Percentiles rank a stretch among this genome's conserved stretches.
Conservation (phyloP, 2,113 vertebrate genomes). For the Scatophagus argus region DNA sequence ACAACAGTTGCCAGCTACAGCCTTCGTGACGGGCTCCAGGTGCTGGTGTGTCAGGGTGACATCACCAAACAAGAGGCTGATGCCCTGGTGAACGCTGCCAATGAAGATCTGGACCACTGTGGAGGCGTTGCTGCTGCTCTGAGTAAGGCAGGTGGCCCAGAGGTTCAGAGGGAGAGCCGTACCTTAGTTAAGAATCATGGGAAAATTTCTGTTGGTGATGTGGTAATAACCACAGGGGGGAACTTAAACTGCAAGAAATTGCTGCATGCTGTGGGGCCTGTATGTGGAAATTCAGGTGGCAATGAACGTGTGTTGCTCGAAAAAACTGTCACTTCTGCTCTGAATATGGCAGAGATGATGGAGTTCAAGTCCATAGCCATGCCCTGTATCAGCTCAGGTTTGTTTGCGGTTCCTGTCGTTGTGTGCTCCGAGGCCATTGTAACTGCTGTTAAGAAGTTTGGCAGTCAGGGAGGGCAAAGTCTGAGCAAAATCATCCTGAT, state of each 20-base stretch:
- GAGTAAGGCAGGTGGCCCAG: constrained; percentile 67
- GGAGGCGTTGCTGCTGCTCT: constrained; percentile 74
- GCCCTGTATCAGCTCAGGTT: constrained; percentile 76
- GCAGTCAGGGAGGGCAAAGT: constrained; percentile 31
- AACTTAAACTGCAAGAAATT: constrained; percentile 70
- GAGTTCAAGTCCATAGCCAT: constrained; percentile 67
- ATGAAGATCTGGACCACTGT: constrained; percentile 59
- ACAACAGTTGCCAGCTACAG: constrained; percentile 38
- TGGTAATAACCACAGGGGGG: constrained; percentile 64
- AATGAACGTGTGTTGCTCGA: constrained; percentile 47
- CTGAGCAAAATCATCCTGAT: constrained; percentile 59
- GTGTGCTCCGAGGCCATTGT: constrained; percentile 74
- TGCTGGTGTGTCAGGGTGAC: constrained; percentile 72
- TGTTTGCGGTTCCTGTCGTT: constrained; percentile 63
- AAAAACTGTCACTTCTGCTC: constrained; percentile 29
- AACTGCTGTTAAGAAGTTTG: constrained; percentile 62
- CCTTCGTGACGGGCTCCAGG: constrained; percentile 20
- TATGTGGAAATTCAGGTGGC: constrained; percentile 27
- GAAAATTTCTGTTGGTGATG: constrained; percentile 41
- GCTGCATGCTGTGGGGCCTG: constrained; percentile 77
- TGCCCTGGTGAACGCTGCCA: constrained; percentile 78
- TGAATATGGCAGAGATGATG: constrained; percentile 54
- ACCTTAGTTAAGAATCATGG: constrained; percentile 30
- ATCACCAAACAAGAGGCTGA: constrained; percentile 72
- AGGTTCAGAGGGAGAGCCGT: constrained; percentile 67